Conservation (phyloP, 92 coral and sea anemone genomes). For the Bergia puertoricense region DNA sequence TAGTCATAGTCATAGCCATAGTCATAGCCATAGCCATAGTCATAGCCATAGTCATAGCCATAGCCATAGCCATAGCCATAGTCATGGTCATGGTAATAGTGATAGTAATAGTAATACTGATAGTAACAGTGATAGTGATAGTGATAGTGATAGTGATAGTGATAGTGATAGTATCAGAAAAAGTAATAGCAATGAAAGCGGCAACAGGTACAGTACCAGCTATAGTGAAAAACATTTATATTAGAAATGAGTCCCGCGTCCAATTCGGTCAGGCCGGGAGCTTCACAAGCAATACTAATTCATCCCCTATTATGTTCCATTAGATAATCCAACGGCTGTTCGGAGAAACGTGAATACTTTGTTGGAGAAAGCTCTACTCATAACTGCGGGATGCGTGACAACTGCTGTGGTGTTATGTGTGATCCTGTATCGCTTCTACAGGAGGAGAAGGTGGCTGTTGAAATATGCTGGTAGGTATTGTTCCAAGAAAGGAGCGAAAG, state of each 20-base stretch:
- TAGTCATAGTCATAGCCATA: no score
- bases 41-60: no score
- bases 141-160: no score
- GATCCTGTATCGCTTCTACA: background rate
- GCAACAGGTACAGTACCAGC: background rate
- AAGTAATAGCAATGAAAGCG: background rate
- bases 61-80: no score
- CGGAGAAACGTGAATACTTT: background rate
- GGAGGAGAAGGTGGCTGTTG: background rate
- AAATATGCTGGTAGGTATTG: background rate
- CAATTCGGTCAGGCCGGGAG: background rate
- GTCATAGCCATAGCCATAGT: no score
- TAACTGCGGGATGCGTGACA: background rate
- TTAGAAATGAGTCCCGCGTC: background rate
- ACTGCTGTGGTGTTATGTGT: background rate
- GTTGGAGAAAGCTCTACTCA: background rate
- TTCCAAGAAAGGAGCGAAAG: background rate
- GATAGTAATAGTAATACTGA: no score
- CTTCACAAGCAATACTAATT: background rate
- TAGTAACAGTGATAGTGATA: no score
- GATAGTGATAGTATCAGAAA: no score
- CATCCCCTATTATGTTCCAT: background rate
- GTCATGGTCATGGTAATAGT: no score
- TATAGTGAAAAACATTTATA: background rate
- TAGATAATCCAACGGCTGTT: background rate